Percentiles rank a stretch among this genome's conserved stretches.
Conservation (phyloP, 2,113 vertebrate genomes). For the Diadophis punctatus region DNA sequence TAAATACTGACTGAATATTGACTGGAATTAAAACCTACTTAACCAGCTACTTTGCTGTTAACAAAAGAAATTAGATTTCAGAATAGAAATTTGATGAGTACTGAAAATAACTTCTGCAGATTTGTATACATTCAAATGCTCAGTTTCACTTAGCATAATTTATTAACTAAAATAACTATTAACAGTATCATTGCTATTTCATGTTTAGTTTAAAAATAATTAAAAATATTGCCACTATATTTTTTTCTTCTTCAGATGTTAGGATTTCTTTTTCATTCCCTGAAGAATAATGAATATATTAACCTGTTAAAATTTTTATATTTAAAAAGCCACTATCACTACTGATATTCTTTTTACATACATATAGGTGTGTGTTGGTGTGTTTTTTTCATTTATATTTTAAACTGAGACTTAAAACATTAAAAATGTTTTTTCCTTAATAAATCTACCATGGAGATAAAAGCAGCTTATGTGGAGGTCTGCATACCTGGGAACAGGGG, state of each 20-base stretch:
- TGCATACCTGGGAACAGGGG: not conserved
- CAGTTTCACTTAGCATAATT: not conserved
- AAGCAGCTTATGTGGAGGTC: not conserved
- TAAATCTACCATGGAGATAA: not conserved
- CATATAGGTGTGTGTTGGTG: not conserved
- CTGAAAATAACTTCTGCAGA: not conserved
- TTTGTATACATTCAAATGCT: not conserved
- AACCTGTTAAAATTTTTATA: not conserved
- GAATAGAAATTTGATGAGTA: not conserved
- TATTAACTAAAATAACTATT: not conserved
- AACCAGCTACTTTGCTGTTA: slow-evolving; percentile 32
- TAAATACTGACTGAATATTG: slow-evolving; percentile 51
- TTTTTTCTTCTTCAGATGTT: not conserved
- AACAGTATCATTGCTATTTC: not conserved
- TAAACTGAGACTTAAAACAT: not conserved
- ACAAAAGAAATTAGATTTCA: not conserved
- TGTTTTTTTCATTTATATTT: not conserved
- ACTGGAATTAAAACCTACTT: slow-evolving; percentile 36
- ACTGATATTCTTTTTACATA: not conserved
- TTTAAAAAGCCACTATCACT: not conserved
- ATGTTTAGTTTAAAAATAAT: not conserved
- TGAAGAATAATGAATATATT: not conserved
- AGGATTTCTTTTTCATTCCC: not conserved
- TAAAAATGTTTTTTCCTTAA: not conserved
- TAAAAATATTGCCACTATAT: not conserved